Conservation (phyloP, 1,140 invertebrate genomes). For the Zaprionus taronus region DNA sequence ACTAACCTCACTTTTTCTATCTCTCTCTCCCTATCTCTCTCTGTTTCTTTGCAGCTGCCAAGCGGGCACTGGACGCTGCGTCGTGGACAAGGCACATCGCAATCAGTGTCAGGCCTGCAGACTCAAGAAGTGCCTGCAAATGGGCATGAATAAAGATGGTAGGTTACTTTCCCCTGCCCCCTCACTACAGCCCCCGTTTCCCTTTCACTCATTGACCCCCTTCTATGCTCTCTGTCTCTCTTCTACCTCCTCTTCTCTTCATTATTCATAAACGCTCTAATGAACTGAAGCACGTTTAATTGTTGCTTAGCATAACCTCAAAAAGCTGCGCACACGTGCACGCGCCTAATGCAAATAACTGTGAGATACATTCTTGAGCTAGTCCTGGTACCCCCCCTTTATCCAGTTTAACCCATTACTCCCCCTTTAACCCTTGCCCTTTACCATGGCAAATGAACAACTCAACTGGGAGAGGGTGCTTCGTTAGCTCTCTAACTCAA, state of each 20-base stretch:
- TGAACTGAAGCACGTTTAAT: slow-evolving; percentile 76
- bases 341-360: slow-evolving; percentile 49
- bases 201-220: not conserved
- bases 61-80: slow-evolving; percentile 96
- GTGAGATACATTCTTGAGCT: not conserved
- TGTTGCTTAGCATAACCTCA: slow-evolving; percentile 70
- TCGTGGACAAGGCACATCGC: slow-evolving; percentile 99
- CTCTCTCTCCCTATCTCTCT: not conserved
- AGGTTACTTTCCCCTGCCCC: slow-evolving; percentile 84
- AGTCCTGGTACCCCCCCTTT: not conserved
- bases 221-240: not conserved
- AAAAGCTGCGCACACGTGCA: slow-evolving; percentile 63
- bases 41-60: slow-evolving; percentile 92
- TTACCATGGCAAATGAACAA: slow-evolving; percentile 49
- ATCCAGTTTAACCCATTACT: not conserved
- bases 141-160: slow-evolving; percentile 99
- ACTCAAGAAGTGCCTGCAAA: slow-evolving; percentile 98
- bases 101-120: slow-evolving; percentile 99
- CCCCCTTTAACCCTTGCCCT: slow-evolving; percentile 24
- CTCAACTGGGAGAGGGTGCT: slow-evolving; percentile 1
- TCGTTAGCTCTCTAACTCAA: not conserved
- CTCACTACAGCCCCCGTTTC: not conserved
- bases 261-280: slow-evolving; percentile 57
- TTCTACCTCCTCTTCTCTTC: too few species aligned
- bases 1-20: not conserved